Conservation (phyloP, 2,888 invertebrate genomes). For the Dascillus cervinus region DNA sequence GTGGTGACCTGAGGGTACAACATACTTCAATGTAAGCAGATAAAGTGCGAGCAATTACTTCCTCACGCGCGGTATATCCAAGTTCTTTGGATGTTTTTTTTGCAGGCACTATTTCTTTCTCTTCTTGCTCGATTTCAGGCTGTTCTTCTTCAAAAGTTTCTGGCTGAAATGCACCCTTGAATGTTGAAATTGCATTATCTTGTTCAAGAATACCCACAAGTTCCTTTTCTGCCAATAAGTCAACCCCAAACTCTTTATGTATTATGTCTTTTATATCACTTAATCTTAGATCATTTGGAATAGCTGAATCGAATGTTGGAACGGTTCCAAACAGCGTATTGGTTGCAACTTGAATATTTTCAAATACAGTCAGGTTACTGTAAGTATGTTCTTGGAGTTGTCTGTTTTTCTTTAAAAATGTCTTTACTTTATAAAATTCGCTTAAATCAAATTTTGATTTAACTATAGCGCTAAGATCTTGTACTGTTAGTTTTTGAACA, state of each 20-base stretch:
- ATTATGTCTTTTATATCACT: slow-evolving; percentile 16
- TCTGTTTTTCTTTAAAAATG: slow-evolving; percentile 17
- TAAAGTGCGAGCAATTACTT: slow-evolving; percentile 51
- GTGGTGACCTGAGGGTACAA: slow-evolving; percentile 50
- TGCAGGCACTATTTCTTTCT: slow-evolving; percentile 23
- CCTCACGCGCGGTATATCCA: slow-evolving; percentile 45
- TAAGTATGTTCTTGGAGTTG: slow-evolving; percentile 33
- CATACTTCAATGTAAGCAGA: slow-evolving; percentile 62
- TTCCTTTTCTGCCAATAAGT: slow-evolving; percentile 36
- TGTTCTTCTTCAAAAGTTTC: slow-evolving; percentile 28
- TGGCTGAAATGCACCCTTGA: slow-evolving; percentile 29
- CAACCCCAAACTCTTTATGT: slow-evolving; percentile 15
- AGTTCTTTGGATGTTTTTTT: slow-evolving; percentile 29
- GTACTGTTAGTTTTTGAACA: slow-evolving; percentile 58
- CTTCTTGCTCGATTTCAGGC: slow-evolving; percentile 15
- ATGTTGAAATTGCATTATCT: no score
- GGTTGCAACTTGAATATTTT: no score
- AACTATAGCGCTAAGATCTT: slow-evolving; percentile 59
- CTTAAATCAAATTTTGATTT: slow-evolving; percentile 47
- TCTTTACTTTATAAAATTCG: slow-evolving; percentile 51
- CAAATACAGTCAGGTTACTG: slow-evolving; percentile 28
- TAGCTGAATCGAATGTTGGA: no score
- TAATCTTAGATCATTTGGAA: no score
- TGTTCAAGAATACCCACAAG: slow-evolving; percentile 38
- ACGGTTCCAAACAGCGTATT: no score